Base-by-base conservation (phyloP, 1,140 invertebrate genomes). In the Plectus sambesii region DNA sequence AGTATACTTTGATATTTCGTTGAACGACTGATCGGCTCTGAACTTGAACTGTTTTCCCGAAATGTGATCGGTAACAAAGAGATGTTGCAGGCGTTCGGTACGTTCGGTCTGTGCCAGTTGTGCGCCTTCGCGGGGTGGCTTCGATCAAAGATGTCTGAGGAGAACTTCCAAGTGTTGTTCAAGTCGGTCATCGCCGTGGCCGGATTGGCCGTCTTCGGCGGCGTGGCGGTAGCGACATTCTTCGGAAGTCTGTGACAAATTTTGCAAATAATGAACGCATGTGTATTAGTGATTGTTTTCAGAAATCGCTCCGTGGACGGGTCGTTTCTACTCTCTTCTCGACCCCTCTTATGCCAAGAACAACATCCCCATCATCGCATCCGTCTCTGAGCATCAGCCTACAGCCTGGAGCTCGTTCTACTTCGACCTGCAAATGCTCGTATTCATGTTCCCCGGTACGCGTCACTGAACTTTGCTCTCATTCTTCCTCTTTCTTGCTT, bases 271-370 rank as follows among this genome's bases (percentile, higher is more conserved):
- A n/a, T n/a, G n/a, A n/a, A n/a, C n/a, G n/a, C n/a, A n/a, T n/a
- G n/a, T n/a, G n/a, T n/a, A n/a, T n/a, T n/a, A n/a, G n/a, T n/a
- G n/a, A n/a, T n/a, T n/a, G n/a, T n/a, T n/a, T n/a, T n/a, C n/a
- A 33, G 30, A 33, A 33, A 84, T 97, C 66, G 90, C 92, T 9
- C 92, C 92, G 23, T 97, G 92, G 92, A 93, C 87, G 75, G 92
- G 92, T 65, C 77, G 89, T 61, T 97, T 96, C 72, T 98, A 98
- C 70, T 96, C 90, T 0, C 73, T 98, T n/a, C 96, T 89, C 89
- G 92, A 98, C 70, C 96, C 90, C 3, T 88, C 86, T 5, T 97
- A 97, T 73, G 92, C 90, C 2, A 96, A 96, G 74, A 92, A 96
- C 64, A 90, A 97, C 71, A 96, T 97, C 67, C 90, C 92, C 1